A percentile compares a stretch with the other conserved stretches of the same genome.
Evolutionary conservation across 1,140 invertebrate species (phyloP).

Genomic region (Drosophila guanche): DNA sequence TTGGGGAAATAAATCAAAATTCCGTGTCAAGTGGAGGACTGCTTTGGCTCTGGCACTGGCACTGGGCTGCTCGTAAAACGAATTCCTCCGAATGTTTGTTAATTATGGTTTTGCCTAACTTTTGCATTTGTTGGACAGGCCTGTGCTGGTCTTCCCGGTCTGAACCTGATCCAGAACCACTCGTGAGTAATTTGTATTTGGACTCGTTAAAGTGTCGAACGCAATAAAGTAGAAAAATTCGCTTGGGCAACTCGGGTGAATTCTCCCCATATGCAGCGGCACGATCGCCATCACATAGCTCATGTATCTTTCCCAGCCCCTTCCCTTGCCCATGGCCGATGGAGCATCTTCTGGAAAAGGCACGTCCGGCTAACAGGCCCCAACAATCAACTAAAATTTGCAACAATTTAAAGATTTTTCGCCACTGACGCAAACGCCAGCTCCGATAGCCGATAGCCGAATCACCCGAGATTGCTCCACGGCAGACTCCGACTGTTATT

Average conservation of each 20-base stretch:
- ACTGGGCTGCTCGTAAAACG: slow-evolving; percentile 60
- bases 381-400: slow-evolving; percentile 70
- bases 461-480: slow-evolving; percentile 54
- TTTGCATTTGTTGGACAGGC: slow-evolving; percentile 40
- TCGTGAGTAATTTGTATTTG: slow-evolving; percentile 77
- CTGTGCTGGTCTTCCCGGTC: slow-evolving; percentile 2
- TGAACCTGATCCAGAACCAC: slow-evolving; percentile 40
- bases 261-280: slow-evolving; percentile 69
- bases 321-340: slow-evolving; percentile 7
- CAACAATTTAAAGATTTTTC: slow-evolving; percentile 78
- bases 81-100: slow-evolving; percentile 75
- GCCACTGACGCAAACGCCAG: slow-evolving; percentile 59
- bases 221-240: slow-evolving; percentile 53
- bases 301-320: slow-evolving; percentile 37
- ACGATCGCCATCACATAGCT: slow-evolving; percentile 49
- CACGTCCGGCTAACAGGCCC: slow-evolving; percentile 56
- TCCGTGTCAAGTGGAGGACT: slow-evolving; percentile 16
- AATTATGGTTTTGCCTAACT: slow-evolving; percentile 81
- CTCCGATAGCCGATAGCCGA: slow-evolving; percentile 62
- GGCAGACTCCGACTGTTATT: slow-evolving; percentile 51
- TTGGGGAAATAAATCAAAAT: slow-evolving; percentile 68
- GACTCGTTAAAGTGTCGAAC: slow-evolving; percentile 76
- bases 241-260: slow-evolving; percentile 47
- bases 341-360: slow-evolving; percentile 60
- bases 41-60: slow-evolving; percentile 15